These are phyloP conservation scores for Oconnorella tubifera DNA, from an alignment of 2,888 invertebrate species.

Conservation along the genomic window DNA sequence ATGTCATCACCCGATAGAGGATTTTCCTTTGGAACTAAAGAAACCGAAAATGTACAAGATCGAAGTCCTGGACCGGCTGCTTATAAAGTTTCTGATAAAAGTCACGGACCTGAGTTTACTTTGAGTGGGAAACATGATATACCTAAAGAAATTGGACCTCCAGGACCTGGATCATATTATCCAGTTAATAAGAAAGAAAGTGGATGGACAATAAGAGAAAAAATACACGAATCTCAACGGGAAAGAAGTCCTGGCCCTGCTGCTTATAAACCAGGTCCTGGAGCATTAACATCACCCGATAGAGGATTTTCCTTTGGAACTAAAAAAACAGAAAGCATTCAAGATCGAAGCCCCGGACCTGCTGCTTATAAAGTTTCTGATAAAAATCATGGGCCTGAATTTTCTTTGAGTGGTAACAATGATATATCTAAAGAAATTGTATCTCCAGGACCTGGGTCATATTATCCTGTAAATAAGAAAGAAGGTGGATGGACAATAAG, in stretches of 20 bases:
- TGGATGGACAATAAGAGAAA: no score
- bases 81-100: no score
- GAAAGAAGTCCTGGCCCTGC: conserved; percentile 9
- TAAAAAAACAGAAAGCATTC: no score
- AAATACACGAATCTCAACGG: no score
- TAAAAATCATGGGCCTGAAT: conserved; percentile 11
- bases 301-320: no score
- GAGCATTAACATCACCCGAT: no score
- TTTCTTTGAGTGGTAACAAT: conserved; percentile 6
- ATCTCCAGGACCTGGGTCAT: conserved; percentile 10
- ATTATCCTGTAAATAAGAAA: conserved; percentile 5
- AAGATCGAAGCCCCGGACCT: conserved; percentile 1
- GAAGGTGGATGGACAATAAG: conserved; percentile 12
- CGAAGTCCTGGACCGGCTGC: conserved; percentile 13
- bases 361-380: background rate
- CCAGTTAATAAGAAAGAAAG: background rate
- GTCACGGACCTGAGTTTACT: background rate
- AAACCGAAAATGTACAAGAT: background rate
- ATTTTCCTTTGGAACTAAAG: background rate
- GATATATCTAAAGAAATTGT: background rate
- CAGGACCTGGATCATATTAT: conserved; percentile 1
- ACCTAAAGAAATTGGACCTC: background rate
- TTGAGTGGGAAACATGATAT: background rate
- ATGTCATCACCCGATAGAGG: no score
- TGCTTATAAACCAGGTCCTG: no score